Base-by-base conservation (phyloP, 2,113 vertebrate genomes). In the Centropus bengalensis region DNA sequence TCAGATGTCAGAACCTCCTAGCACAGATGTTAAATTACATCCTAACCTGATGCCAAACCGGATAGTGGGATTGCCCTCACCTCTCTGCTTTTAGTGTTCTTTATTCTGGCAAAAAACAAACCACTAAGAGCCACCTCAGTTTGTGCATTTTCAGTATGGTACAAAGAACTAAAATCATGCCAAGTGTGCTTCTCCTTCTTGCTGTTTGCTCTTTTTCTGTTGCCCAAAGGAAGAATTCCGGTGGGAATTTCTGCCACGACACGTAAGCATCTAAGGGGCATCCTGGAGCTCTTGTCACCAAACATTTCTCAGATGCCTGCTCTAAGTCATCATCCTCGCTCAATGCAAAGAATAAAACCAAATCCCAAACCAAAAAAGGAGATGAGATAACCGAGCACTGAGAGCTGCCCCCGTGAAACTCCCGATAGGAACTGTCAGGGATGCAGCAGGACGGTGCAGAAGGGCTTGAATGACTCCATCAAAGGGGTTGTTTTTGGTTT, bases 301-400 rank as follows among this genome's bases (percentile, higher is more conserved):
- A 83, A 81, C 76, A 42, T 94, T 93, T 81, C 70, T 93, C 12
- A 59, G 75, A 87, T 94, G 76, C 92, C 84, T 82, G 76, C 86
- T 90, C 58, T 3, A 88, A 95, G 91, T 84, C 73, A 88, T 95
- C 82, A 91, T 82, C 75, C 47, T 90, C 67, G 82, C 90, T 88
- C 93, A 89, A 93, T 87, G 82, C 58, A 89, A 88, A 89, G 80
- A 93, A 80, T 89, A 77, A 66, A 79, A 81, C 70, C 19, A 94
- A 92, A 88, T 91, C 85, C 82, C 56, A 83, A 91, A 93, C 90
- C 94, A 94, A 95, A 97, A 94, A 94, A 90, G 86, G 93, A 95
- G 94, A 94, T 56, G 91, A 91, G 94, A 94, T 88, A 93, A 93
- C 88, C 90, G 88, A 78, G n/a, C 23, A 16, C 76, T 94, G 62